phyloP scores from a whole-genome alignment of 2,888 invertebrate genomes.

The Limnephilus marmoratus region DNA sequence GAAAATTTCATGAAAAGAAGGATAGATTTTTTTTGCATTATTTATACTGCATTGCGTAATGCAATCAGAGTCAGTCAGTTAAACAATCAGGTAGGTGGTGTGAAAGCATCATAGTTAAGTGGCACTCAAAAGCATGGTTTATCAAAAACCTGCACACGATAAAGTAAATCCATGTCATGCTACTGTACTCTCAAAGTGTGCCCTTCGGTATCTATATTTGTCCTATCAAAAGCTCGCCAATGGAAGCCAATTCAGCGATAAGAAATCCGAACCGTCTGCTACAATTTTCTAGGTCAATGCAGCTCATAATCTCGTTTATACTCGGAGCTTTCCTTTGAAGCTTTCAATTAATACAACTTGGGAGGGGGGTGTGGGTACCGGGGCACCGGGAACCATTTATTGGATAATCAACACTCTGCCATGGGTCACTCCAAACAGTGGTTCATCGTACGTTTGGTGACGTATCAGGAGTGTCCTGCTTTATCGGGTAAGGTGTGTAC shows the following conservation, averaged over 20 bases:
- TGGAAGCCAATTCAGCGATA: not conserved
- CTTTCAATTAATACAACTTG: too few species aligned
- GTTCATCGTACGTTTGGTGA: too few species aligned
- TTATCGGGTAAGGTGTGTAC: too few species aligned
- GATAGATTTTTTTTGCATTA: not conserved
- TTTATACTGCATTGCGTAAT: not conserved
- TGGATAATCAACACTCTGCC: too few species aligned
- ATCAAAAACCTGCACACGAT: not conserved
- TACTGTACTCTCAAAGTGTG: not conserved
- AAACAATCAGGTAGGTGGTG: not conserved
- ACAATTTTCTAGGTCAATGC: not conserved
- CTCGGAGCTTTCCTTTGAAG: not conserved
- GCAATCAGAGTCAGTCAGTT: not conserved
- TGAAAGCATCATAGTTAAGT: not conserved
- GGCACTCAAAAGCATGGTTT: not conserved
- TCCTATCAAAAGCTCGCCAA: not conserved
- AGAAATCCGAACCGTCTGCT: not conserved
- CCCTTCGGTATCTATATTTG: not conserved
- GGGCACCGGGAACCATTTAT: too few species aligned
- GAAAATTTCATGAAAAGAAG: not conserved
- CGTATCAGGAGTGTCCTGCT: too few species aligned
- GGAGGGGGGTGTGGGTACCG: too few species aligned
- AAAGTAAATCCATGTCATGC: not conserved
- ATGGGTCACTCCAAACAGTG: too few species aligned
- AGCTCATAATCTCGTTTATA: not conserved